Percentiles rank a stretch among this genome's conserved stretches.
Conservation (phyloP, 2,113 vertebrate genomes). For the Scytalopus superciliaris region DNA sequence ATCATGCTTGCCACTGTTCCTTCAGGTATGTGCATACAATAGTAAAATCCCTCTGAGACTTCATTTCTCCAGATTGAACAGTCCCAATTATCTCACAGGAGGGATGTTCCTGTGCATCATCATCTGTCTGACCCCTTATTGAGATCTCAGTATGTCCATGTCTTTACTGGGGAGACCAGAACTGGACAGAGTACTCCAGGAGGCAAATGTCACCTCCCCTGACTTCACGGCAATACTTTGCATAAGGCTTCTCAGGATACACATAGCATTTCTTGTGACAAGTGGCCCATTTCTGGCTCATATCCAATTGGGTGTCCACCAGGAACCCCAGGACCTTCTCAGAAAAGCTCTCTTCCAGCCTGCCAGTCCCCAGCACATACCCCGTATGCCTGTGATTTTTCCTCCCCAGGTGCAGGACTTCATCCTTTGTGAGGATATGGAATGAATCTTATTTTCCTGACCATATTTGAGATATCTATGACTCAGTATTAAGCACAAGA, state of each 20-base stretch:
- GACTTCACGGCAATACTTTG: background rate
- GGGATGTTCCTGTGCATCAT: background rate
- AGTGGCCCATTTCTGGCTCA: background rate
- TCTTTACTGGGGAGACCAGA: background rate
- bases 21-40: background rate
- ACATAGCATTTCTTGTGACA: background rate
- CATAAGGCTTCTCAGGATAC: background rate
- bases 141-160: background rate
- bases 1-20: background rate
- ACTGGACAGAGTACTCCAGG: too few species aligned
- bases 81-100: background rate
- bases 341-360: background rate
- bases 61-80: background rate
- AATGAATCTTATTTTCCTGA: background rate
- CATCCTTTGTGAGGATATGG: background rate
- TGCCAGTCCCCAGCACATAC: background rate
- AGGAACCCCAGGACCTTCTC: background rate
- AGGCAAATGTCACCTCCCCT: background rate
- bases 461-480: background rate
- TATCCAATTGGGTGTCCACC: background rate
- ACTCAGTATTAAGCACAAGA: background rate
- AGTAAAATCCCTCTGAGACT: background rate
- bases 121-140: background rate
- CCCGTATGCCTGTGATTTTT: accelerated
- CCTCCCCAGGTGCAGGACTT: background rate